A percentile compares a stretch with the other conserved stretches of the same genome.
Evolutionary conservation across 2,797 vertebrate species (phyloP).

Genomic region (Chaunax sp.): DNA sequence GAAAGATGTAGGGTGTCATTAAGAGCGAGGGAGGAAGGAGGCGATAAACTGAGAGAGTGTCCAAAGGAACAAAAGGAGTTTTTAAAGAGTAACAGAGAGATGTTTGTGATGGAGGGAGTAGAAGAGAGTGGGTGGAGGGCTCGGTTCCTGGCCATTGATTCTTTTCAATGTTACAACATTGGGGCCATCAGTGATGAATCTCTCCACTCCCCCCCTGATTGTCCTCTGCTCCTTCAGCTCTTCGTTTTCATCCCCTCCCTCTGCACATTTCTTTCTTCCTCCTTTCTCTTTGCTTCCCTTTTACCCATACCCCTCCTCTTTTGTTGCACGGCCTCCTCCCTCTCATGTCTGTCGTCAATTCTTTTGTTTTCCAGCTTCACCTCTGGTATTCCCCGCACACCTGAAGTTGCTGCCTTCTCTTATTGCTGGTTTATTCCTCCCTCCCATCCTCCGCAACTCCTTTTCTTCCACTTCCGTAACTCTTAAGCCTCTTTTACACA

Average conservation of each 20-base stretch:
- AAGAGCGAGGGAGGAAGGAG: conserved; percentile 19
- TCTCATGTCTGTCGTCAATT: neutral
- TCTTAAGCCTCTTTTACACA: neutral
- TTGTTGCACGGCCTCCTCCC: neutral
- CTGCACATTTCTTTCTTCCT: conserved; percentile 32
- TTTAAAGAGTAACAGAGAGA: conserved; percentile 31
- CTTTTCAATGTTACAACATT: conserved; percentile 62
- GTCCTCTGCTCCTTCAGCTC: conserved; percentile 49
- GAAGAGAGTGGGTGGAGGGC: conserved; percentile 64
- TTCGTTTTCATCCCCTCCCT: conserved; percentile 43
- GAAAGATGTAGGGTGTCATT: conserved; percentile 53
- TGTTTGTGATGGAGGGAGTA: conserved; percentile 46
- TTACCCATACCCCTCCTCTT: neutral
- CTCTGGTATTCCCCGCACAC: too few species aligned
- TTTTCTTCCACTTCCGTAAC: neutral
- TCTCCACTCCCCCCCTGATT: conserved; percentile 37
- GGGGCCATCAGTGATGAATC: conserved; percentile 59
- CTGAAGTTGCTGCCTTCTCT: too few species aligned
- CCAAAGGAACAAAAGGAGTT: neutral
- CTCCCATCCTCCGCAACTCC: neutral
- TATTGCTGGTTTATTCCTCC: neutral
- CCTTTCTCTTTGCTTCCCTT: conserved; percentile 11
- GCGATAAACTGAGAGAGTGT: too few species aligned
- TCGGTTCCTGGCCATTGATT: conserved; percentile 72
- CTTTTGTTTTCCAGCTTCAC: neutral